Conservation (phyloP, 2,797 vertebrate species). For the Anguilla megastoma region DNA sequence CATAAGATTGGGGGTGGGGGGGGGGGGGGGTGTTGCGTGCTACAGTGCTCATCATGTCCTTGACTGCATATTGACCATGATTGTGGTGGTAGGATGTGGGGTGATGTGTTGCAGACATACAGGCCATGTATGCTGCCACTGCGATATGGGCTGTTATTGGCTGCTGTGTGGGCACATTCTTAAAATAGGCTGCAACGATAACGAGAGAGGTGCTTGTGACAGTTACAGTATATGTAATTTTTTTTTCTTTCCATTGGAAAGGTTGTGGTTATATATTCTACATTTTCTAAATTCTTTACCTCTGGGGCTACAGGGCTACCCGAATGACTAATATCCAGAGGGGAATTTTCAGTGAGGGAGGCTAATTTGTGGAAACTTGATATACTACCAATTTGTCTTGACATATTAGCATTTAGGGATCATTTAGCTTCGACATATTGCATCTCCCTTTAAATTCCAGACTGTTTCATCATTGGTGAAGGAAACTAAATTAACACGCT, state of each 20-base stretch:
- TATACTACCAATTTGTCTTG: not conserved
- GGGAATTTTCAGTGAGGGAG: not conserved
- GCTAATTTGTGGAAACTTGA: not conserved
- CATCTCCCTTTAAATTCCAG: not conserved
- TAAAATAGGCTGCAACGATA: slow-evolving; percentile 6
- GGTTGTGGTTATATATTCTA: not conserved
- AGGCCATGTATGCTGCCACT: not conserved
- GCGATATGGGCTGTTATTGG: not conserved
- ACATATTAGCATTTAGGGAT: not conserved
- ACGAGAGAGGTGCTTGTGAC: not conserved
- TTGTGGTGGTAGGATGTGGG: not conserved
- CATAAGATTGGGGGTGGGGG: not conserved
- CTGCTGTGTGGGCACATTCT: not conserved
- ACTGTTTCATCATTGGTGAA: not conserved
- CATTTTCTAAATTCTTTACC: not conserved
- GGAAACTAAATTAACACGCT: not conserved
- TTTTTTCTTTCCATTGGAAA: not conserved
- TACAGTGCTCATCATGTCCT: not conserved
- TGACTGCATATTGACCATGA: slow-evolving; percentile 1
- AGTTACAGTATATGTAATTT: not conserved
- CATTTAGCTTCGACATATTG: not conserved
- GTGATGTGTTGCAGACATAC: slow-evolving; percentile 4
- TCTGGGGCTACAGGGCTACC: not conserved
- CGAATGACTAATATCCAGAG: not conserved
- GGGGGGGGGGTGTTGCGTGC: not conserved